Conservation (phyloP, 23 tunicate species). For the Phallusia fumigata region DNA sequence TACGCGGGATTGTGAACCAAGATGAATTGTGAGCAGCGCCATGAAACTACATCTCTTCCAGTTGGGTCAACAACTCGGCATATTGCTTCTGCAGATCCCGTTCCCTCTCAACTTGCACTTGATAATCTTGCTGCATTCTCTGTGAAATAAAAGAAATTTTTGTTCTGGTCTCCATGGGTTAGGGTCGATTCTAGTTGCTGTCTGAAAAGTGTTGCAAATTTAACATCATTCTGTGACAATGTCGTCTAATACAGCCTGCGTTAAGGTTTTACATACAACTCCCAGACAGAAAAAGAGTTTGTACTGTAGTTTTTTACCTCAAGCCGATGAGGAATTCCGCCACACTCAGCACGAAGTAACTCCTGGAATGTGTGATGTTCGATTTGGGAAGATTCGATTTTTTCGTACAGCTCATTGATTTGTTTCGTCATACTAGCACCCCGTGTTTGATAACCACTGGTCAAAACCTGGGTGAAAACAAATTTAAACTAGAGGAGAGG, state of each 20-base stretch:
- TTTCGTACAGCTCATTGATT: constrained; percentile 53
- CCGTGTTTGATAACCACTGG: constrained; percentile 81
- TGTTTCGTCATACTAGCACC: constrained; percentile 72
- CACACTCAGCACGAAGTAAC: constrained; percentile 74
- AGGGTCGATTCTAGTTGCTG: too few species aligned
- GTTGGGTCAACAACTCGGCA: constrained; percentile 25
- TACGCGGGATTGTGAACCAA: not conserved
- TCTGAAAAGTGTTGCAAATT: not conserved
- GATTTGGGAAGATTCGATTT: constrained; percentile 54
- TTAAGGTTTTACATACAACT: not conserved
- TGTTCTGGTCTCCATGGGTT: too few species aligned
- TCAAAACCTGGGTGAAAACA: constrained; percentile 32
- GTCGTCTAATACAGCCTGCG: not conserved
- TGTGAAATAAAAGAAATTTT: not conserved
- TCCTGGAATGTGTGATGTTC: constrained; percentile 85
- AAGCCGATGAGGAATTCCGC: constrained; percentile 84
- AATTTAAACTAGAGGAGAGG: not conserved
- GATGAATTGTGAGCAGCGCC: not conserved
- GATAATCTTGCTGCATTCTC: constrained; percentile 76
- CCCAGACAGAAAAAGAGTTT: too few species aligned
- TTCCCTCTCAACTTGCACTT: constrained; percentile 67
- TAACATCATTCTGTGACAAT: not conserved
- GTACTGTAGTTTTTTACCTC: too few species aligned
- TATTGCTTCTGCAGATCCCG: constrained; percentile 60
- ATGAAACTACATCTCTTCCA: not conserved